These are phyloP conservation scores for Pao palembangensis DNA, from an alignment of 2,113 vertebrate species.

Conservation along the genomic window DNA sequence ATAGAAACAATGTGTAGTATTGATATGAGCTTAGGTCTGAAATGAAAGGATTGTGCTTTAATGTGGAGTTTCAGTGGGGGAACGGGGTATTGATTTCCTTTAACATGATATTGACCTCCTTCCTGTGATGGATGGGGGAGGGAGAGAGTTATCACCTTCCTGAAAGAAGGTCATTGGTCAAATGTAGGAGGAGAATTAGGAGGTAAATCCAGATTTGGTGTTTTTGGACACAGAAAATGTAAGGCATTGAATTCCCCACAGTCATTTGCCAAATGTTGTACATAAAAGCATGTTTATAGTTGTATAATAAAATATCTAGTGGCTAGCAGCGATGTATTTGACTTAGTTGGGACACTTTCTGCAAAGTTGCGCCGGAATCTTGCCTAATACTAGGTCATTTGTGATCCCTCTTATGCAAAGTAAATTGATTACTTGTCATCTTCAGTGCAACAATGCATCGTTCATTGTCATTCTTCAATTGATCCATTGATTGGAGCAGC, in stretches of 20 bases:
- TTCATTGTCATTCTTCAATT: conserved; percentile 67
- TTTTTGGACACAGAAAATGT: not conserved
- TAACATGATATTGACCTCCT: conserved; percentile 68
- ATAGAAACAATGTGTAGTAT: conserved; percentile 24
- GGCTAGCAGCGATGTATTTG: conserved; percentile 9
- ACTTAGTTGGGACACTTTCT: conserved; percentile 13
- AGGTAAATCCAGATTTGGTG: conserved; percentile 35
- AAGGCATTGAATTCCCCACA: not conserved
- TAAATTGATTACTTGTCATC: conserved; percentile 59
- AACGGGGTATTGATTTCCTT: conserved; percentile 72
- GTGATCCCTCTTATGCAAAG: conserved; percentile 31
- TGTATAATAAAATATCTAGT: too few relatives aligned
- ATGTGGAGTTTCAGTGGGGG: conserved; percentile 50
- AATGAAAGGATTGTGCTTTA: conserved; percentile 50
- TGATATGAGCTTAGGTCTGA: conserved; percentile 32
- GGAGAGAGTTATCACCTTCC: conserved; percentile 52
- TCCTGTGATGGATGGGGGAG: conserved; percentile 48
- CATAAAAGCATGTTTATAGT: too few relatives aligned
- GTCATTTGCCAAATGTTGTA: too few relatives aligned
- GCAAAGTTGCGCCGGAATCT: too few relatives aligned
- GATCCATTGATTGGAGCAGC: conserved; percentile 71
- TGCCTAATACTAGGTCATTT: not conserved
- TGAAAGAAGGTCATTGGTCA: conserved; percentile 61
- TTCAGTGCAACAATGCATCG: conserved; percentile 50
- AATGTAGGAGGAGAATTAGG: conserved; percentile 29